Evolutionary conservation across 2,888 invertebrate species (phyloP).

Genomic region (Apeira syringaria): DNA sequence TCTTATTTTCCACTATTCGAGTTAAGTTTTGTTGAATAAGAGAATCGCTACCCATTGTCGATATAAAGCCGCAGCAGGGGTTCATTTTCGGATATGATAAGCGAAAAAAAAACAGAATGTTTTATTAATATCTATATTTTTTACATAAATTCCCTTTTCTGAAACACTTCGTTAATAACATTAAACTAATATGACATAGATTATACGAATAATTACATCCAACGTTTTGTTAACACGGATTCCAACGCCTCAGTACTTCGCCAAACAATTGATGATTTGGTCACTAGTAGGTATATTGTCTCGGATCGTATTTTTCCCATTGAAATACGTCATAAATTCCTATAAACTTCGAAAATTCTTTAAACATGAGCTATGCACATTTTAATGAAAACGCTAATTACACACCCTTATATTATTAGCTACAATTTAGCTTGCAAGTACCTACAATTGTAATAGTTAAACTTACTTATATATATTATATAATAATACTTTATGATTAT

Average conservation of each 20-base stretch:
- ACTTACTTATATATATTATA: constrained; percentile 41
- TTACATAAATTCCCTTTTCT: constrained; percentile 75
- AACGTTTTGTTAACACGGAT: constrained; percentile 58
- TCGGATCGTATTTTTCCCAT: constrained; percentile 52
- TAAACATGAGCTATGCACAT: constrained; percentile 40
- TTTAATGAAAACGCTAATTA: constrained; percentile 20
- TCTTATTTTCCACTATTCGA: too few relatives aligned
- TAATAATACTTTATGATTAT: constrained; percentile 36
- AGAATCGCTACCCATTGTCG: too few relatives aligned
- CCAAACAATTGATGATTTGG: constrained; percentile 77
- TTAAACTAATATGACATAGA: constrained; percentile 72
- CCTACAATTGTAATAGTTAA: constrained; percentile 47
- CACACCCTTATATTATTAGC: constrained; percentile 17
- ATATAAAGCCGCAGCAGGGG: too few relatives aligned
- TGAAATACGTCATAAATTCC: constrained; percentile 28
- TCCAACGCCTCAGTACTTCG: constrained; percentile 56
- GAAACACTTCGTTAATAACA: constrained; percentile 65
- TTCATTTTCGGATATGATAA: too few relatives aligned
- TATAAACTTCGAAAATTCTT: constrained; percentile 26
- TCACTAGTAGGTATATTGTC: constrained; percentile 75
- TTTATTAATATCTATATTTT: constrained; percentile 52
- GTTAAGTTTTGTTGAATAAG: too few relatives aligned
- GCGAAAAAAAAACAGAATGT: constrained; percentile 36
- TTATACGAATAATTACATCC: constrained; percentile 51
- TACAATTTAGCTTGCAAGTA: constrained; percentile 34